Evolutionary conservation across 2,113 vertebrate genomes (phyloP).

Genomic region (Epinephelus moara): DNA sequence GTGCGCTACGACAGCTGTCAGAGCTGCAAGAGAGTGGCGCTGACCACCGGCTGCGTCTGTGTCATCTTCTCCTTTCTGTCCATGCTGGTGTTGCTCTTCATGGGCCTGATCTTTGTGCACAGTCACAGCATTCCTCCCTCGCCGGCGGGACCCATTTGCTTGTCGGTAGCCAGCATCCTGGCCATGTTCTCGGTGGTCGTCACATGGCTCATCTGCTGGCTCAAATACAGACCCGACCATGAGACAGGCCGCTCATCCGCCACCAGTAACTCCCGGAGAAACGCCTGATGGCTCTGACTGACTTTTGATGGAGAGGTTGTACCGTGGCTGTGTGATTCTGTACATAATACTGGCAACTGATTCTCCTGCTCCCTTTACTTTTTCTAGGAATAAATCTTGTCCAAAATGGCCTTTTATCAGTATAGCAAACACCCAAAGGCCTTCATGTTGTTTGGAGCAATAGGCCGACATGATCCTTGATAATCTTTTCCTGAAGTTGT

Average conservation of each 20-base stretch:
- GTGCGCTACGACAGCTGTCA: constrained; percentile 90
- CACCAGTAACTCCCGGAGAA: constrained; percentile 82
- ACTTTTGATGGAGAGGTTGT: constrained; percentile 26
- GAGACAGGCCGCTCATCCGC: constrained; percentile 78
- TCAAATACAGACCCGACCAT: constrained; percentile 93
- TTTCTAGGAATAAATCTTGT: constrained; percentile 63
- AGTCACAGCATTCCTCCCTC: constrained; percentile 90
- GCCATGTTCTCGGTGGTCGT: constrained; percentile 94
- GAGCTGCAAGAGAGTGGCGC: constrained; percentile 91
- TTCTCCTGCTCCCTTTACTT: constrained; percentile 69
- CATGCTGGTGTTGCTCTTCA: constrained; percentile 95
- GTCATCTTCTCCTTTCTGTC: constrained; percentile 93
- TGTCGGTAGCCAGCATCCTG: constrained; percentile 93
- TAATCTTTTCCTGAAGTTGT: constrained; percentile 35
- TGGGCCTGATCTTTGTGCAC: constrained; percentile 95
- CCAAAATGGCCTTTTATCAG: constrained; percentile 76
- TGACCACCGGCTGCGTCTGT: constrained; percentile 94
- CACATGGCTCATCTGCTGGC: constrained; percentile 95
- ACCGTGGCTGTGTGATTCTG: constrained; percentile 43
- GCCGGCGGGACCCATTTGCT: constrained; percentile 91
- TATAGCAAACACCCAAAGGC: constrained; percentile 78
- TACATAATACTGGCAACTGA: constrained; percentile 60
- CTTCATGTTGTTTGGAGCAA: constrained; percentile 74
- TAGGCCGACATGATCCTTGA: constrained; percentile 64
- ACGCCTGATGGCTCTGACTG: constrained; percentile 76